Evolutionary conservation across 2,113 vertebrate species (phyloP), one percentile per base, ranked within the genome.

Genomic region (Passer montanus): DNA sequence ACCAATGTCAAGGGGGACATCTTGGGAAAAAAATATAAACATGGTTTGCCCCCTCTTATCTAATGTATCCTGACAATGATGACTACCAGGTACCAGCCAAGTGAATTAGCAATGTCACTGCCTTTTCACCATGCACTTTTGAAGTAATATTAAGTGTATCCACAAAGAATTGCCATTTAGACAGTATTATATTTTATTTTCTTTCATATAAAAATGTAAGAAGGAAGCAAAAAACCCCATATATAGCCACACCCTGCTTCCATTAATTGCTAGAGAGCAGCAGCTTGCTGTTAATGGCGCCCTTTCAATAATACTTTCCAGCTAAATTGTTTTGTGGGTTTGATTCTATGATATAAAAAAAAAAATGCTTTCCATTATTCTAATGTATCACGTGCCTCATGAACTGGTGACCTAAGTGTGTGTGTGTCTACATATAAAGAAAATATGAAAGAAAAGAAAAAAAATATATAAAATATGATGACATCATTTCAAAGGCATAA

Each of bases 401-500:
- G 98, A 99, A 98, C 98, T 97, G 98, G 97, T 98, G 98, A 98
- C 98, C 99, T 98, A 98, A 98, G 98, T 98, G 93, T 91, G 95
- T 97, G 97, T 97, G 97, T 97, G 98, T 97, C 96, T 97, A 98
- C 97, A 97, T 98, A 97, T 97, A 98, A 98, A 98, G 98, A 98
- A 98, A 98, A 98, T 98, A 98, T 98, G 98, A 98, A 98, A 98
- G 97, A 98, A 98, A 98, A 98, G 98, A 98, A 97, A 97, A 97
- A 97, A 97, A 98, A 96, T 94, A 98, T 98, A 98, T 98, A 99
- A 99, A 99, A 99, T 98, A 99, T 99, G 99, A 99, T 99, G 99
- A 99, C 99, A 99, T 99, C 99, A 99, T 99, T 99, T 99, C 98
- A 99, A 99, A 99, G 99, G 99, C 99, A 99, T 99, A 99, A 99